Conservation (phyloP, 92 coral and sea anemone genomes). For the Umimayanthus chanpuru region DNA sequence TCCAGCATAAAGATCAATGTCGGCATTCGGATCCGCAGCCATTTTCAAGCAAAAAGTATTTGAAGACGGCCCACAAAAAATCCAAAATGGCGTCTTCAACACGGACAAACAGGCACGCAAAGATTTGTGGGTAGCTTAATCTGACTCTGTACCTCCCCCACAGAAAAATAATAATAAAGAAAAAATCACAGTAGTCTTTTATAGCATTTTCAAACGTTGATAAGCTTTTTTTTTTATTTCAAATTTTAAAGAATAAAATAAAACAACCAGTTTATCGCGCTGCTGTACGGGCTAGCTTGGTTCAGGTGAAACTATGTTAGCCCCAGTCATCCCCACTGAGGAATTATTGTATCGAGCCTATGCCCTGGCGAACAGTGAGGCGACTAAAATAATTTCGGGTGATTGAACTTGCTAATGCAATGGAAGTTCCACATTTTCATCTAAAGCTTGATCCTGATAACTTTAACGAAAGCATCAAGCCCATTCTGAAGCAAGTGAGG, state of each 20-base stretch:
- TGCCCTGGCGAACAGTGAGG: neutral
- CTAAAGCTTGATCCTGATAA: slow-evolving; percentile 68
- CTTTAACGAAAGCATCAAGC: slow-evolving; percentile 68
- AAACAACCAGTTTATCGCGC: neutral
- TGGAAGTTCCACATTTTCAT: slow-evolving; percentile 80
- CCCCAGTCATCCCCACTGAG: slow-evolving; percentile 8
- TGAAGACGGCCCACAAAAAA: neutral
- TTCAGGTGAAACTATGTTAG: neutral
- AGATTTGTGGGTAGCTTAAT: neutral
- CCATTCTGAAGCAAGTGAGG: slow-evolving; percentile 65
- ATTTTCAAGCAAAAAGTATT: slow-evolving; percentile 17
- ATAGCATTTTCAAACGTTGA: neutral
- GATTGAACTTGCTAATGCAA: neutral
- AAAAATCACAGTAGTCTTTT: neutral
- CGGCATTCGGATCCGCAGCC: slow-evolving; percentile 78
- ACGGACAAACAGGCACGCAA: neutral
- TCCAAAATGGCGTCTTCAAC: slow-evolving; percentile 6
- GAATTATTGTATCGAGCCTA: neutral
- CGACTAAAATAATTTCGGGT: neutral
- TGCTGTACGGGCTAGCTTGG: neutral
- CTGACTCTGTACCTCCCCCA: neutral
- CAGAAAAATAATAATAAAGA: neutral
- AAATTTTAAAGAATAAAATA: neutral
- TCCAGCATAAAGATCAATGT: slow-evolving; percentile 89
- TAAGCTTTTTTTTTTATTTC: neutral